phyloP scores from a whole-genome alignment of 2,113 vertebrate genomes.

The Tonatia bakeri region DNA sequence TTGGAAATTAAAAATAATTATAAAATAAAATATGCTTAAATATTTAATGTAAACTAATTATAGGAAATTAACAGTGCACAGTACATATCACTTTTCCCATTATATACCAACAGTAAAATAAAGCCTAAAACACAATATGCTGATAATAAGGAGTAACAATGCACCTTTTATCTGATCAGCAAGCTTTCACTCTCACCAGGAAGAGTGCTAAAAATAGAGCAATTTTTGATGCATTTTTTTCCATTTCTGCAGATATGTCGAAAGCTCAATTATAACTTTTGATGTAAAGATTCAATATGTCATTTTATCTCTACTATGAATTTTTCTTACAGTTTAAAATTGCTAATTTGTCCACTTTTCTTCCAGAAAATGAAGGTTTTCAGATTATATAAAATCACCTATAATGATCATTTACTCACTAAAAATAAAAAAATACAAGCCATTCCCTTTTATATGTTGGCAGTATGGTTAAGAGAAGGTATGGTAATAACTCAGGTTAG shows the following conservation, averaged over 20 bases:
- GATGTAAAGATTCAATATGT: neutral
- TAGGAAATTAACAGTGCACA: neutral
- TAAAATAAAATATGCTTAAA: neutral
- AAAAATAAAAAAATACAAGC: neutral
- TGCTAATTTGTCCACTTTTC: neutral
- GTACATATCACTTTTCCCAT: neutral
- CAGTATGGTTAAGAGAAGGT: neutral
- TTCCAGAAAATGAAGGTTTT: neutral
- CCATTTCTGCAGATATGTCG: neutral
- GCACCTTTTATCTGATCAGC: neutral
- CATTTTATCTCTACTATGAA: neutral
- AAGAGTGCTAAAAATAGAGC: neutral
- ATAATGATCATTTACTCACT: neutral
- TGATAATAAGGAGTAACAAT: neutral
- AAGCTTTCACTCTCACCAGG: neutral
- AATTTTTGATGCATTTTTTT: neutral
- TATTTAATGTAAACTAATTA: conserved; percentile 12
- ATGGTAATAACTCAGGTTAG: neutral
- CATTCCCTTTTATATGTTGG: neutral
- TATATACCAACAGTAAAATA: neutral
- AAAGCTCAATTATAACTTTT: neutral
- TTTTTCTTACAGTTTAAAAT: neutral
- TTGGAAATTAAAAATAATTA: neutral
- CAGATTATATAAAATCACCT: neutral
- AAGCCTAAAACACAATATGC: neutral